Evolutionary conservation across 2,888 invertebrate species (phyloP).

Genomic region (Zaprionus obscuricornis): DNA sequence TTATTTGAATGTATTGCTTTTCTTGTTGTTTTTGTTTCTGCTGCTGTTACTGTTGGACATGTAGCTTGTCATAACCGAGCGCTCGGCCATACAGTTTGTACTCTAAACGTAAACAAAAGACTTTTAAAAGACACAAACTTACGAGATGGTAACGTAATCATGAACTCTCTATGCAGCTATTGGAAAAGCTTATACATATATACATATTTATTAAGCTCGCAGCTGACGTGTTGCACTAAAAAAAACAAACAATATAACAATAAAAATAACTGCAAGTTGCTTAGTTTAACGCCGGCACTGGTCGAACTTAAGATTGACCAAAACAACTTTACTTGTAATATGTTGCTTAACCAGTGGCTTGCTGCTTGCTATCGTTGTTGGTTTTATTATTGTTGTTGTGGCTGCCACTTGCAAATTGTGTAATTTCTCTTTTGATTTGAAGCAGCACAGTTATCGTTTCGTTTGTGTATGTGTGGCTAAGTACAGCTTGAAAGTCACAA

Average conservation of each 20-base stretch:
- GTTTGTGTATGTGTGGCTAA: conserved; percentile 15
- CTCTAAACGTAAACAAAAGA: conserved; percentile 60
- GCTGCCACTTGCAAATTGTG: conserved; percentile 39
- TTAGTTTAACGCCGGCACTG: too few relatives aligned
- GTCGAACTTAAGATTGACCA: conserved; percentile 50
- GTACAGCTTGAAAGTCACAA: conserved; percentile 28
- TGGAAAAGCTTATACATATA: conserved; percentile 7
- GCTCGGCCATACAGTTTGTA: conserved; percentile 34
- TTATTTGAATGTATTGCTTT: conserved; percentile 16
- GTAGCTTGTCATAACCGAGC: conserved; percentile 44
- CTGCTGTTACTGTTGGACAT: too few relatives aligned
- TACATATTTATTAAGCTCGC: conserved; percentile 19
- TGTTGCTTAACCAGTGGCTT: too few relatives aligned
- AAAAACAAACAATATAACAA: conserved; percentile 8
- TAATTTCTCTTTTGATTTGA: conserved; percentile 47
- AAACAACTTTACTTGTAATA: too few relatives aligned
- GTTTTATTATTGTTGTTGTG: conserved; percentile 3
- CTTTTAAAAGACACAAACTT: conserved; percentile 63
- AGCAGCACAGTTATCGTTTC: conserved; percentile 19
- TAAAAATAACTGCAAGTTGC: conserved; percentile 18
- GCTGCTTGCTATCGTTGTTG: too few relatives aligned
- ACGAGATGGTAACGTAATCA: conserved; percentile 18
- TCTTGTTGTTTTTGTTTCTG: too few relatives aligned
- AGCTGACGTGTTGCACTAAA: conserved; percentile 38
- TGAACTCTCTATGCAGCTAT: conserved; percentile 2